These are phyloP conservation scores for Anticlea derivata DNA, from an alignment of 2,888 invertebrate species.

Conservation along the genomic window DNA sequence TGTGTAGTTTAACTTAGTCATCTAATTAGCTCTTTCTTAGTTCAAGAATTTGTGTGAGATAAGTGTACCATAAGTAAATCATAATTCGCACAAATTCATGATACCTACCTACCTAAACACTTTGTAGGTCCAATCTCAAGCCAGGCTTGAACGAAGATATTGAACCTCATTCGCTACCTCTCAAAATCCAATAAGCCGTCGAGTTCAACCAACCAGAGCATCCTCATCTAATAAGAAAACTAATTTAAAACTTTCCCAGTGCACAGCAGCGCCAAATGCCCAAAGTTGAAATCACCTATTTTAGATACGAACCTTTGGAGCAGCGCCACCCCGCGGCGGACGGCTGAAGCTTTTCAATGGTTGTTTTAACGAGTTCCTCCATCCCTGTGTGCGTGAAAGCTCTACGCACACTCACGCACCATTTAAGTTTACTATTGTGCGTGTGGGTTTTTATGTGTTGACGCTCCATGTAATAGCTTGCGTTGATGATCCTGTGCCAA, in stretches of 20 bases:
- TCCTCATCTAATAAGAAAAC: conserved; percentile 60
- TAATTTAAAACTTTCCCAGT: conserved; percentile 57
- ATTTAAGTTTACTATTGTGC: conserved; percentile 61
- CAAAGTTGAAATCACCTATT: conserved; percentile 48
- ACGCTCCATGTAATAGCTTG: conserved; percentile 63
- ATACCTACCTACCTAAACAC: too few relatives aligned
- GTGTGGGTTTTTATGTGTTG: conserved; percentile 67
- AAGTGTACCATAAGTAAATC: too few relatives aligned
- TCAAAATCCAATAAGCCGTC: conserved; percentile 48
- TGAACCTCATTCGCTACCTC: conserved; percentile 28
- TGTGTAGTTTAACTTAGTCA: neutral
- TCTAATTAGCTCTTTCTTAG: too few relatives aligned
- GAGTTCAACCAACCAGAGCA: conserved; percentile 44
- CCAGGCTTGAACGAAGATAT: conserved; percentile 30
- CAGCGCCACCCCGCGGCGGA: conserved; percentile 79
- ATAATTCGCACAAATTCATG: too few relatives aligned
- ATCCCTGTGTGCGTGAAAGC: conserved; percentile 64
- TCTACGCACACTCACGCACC: conserved; percentile 66
- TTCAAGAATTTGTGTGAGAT: too few relatives aligned
- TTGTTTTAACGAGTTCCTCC: conserved; percentile 61
- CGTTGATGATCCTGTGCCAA: conserved; percentile 50
- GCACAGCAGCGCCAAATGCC: conserved; percentile 68
- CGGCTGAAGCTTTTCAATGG: conserved; percentile 79
- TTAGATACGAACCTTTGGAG: conserved; percentile 60
- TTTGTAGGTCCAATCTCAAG: conserved; percentile 8